Evolutionary conservation across 2,888 invertebrate genomes (phyloP).

Genomic region (Glaucopsyche alexis): DNA sequence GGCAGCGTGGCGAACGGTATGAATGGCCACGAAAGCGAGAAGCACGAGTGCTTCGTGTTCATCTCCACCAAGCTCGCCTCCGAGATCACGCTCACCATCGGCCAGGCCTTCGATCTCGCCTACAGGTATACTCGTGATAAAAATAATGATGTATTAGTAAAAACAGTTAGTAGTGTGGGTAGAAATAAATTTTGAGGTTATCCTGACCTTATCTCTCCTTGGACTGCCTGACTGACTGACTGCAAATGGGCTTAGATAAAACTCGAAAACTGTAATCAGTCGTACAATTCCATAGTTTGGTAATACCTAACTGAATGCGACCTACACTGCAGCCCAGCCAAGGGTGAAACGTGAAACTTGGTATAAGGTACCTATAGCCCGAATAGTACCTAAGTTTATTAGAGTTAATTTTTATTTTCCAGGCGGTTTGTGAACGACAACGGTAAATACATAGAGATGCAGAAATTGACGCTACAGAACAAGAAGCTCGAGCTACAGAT

Average conservation of each 20-base stretch:
- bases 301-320: no score
- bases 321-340: no score
- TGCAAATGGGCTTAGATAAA: no score
- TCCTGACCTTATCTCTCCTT: no score
- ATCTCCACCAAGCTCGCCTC: constrained; percentile 98
- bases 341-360: no score
- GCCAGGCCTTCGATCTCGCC: constrained; percentile 98
- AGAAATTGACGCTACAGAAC: constrained; percentile 93
- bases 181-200: no score
- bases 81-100: constrained; percentile 98
- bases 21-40: constrained; percentile 80
- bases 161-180: no score
- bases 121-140: constrained; percentile 86
- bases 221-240: no score
- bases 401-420: constrained; percentile 49
- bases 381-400: neutral
- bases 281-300: no score
- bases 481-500: constrained; percentile 93
- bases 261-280: no score
- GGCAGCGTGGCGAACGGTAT: constrained; percentile 61
- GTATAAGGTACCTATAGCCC: no score
- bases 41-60: constrained; percentile 98
- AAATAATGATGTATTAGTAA: no score
- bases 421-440: constrained; percentile 95
- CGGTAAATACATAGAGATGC: constrained; percentile 92